phyloP scores from a whole-genome alignment of 92 coral and sea anemone genomes.

The Nematostella vectensis region DNA sequence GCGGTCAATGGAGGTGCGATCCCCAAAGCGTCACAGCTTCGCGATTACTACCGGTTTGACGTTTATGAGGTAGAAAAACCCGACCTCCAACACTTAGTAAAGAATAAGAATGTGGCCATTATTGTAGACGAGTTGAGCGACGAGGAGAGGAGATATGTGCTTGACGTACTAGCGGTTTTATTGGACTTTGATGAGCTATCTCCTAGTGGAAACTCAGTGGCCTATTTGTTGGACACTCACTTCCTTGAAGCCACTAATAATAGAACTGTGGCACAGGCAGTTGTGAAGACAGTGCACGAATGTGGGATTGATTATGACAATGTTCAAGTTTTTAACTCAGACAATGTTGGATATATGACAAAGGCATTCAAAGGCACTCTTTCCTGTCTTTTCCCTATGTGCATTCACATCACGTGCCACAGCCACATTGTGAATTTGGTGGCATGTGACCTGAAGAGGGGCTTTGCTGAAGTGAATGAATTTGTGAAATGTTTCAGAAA shows the following conservation, averaged over 20 bases:
- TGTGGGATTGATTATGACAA: slow-evolving; percentile 39
- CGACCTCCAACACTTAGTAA: slow-evolving; percentile 17
- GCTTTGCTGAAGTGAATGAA: slow-evolving; percentile 36
- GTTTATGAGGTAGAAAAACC: slow-evolving; percentile 33
- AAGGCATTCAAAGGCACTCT: slow-evolving; percentile 49
- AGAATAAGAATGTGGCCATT: slow-evolving; percentile 27
- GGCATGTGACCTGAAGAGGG: slow-evolving; percentile 48
- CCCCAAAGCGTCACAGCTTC: slow-evolving; percentile 35
- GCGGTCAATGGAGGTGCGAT: slow-evolving; percentile 50
- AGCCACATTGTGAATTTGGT: slow-evolving; percentile 61
- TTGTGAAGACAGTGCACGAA: slow-evolving; percentile 7
- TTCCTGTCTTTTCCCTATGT: slow-evolving; percentile 34
- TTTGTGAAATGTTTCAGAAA: slow-evolving; percentile 50
- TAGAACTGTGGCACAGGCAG: slow-evolving; percentile 8
- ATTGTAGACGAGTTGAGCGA: slow-evolving; percentile 49
- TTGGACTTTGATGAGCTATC: slow-evolving; percentile 12
- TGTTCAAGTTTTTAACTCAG: slow-evolving; percentile 47
- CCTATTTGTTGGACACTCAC: slow-evolving; percentile 7
- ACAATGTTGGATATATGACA: slow-evolving; percentile 54
- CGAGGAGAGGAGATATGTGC: slow-evolving; percentile 43
- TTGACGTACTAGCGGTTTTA: slow-evolving; percentile 24
- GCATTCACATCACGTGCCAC: slow-evolving; percentile 48
- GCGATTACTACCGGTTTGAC: slow-evolving; percentile 48
- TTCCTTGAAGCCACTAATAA: slow-evolving; percentile 5
- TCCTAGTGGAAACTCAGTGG: slow-evolving; percentile 1